These are phyloP conservation scores for Procavia capensis DNA, from an alignment of 2,113 vertebrate genomes.

Conservation along the genomic window DNA sequence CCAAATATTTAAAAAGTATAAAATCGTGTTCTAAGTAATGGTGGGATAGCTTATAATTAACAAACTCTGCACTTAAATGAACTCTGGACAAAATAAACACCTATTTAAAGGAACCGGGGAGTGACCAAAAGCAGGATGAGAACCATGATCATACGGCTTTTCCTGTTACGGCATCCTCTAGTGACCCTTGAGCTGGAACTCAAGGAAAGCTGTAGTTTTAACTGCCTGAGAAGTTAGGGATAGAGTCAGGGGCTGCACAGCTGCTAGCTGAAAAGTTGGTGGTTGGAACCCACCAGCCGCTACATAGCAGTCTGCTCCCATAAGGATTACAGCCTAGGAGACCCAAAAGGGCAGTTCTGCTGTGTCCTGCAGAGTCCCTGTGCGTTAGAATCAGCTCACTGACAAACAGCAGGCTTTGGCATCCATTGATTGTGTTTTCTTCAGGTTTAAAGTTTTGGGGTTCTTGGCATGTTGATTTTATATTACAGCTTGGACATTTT, in stretches of 20 bases:
- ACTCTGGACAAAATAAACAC: background rate
- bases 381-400: too few relatives aligned
- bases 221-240: background rate
- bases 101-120: background rate
- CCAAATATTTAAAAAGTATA: background rate
- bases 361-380: too few relatives aligned
- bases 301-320: too few relatives aligned
- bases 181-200: background rate
- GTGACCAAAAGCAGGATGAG: background rate
- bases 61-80: background rate
- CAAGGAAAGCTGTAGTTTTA: background rate
- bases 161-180: background rate
- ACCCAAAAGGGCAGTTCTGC: too few relatives aligned
- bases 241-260: background rate
- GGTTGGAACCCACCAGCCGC: too few relatives aligned
- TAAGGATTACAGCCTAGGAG: too few relatives aligned
- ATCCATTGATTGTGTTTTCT: slow-evolving; percentile 23
- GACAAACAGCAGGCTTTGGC: background rate
- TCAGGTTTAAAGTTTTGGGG: background rate
- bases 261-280: background rate
- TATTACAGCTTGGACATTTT: background rate
- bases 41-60: background rate
- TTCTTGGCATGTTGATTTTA: background rate
- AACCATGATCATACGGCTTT: background rate
- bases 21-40: background rate